phyloP scores from a whole-genome alignment of 2,797 vertebrate genomes.

The Sebastolobus alascanus region DNA sequence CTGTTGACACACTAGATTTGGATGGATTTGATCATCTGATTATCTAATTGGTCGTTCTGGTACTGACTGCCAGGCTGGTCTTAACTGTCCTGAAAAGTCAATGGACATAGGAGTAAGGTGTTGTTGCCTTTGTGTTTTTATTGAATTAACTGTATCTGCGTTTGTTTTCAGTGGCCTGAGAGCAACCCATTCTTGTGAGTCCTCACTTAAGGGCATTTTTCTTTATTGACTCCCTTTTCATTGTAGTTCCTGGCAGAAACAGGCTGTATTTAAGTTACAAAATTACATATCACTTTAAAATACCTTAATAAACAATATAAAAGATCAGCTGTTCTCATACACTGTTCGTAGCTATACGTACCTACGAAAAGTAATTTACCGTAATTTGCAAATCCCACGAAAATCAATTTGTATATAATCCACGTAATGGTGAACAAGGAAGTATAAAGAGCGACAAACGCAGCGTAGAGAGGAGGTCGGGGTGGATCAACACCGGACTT shows the following conservation, averaged over 20 bases:
- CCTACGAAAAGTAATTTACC: no score
- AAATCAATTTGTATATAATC: background rate
- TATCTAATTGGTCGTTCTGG: background rate
- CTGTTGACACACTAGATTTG: background rate
- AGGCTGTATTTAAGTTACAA: background rate
- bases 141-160: slow-evolving; percentile 27
- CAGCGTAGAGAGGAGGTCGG: no score
- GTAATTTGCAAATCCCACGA: no score
- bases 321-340: background rate
- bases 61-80: background rate
- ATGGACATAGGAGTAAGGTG: slow-evolving; percentile 13
- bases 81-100: slow-evolving; percentile 16
- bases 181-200: slow-evolving; percentile 4
- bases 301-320: background rate
- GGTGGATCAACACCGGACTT: no score
- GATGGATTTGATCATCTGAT: background rate
- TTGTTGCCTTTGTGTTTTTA: slow-evolving; percentile 29
- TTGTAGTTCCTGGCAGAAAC: background rate
- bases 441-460: no score
- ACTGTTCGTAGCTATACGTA: no score
- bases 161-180: slow-evolving; percentile 29
- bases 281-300: background rate
- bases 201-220: background rate
- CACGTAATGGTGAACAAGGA: background rate
- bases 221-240: slow-evolving; percentile 20